phyloP scores from a whole-genome alignment of 1,140 invertebrate species.

The Pseudomyrmex concolor region DNA sequence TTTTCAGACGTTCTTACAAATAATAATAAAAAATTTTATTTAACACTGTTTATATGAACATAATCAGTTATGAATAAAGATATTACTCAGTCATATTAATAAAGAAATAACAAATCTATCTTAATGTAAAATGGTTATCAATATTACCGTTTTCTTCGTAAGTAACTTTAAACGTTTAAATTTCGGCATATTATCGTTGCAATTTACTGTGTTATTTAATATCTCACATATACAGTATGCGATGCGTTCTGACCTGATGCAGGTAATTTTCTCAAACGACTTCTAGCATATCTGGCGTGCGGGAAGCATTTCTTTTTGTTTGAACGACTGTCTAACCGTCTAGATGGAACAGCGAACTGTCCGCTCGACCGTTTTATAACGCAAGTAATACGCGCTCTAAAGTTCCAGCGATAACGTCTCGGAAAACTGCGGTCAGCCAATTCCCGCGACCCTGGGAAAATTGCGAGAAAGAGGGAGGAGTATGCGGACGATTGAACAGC shows the following conservation, averaged over 20 bases:
- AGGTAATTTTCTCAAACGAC: constrained; percentile 10
- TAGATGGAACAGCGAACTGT: constrained; percentile 46
- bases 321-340: constrained; percentile 39
- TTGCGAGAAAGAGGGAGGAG: background rate
- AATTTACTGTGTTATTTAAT: constrained; percentile 26
- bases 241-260: background rate
- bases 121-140: too few relatives aligned
- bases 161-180: too few relatives aligned
- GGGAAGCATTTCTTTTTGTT: constrained; percentile 42
- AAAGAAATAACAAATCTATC: background rate
- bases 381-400: constrained; percentile 46
- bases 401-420: constrained; percentile 46
- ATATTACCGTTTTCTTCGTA: background rate
- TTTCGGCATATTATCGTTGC: background rate
- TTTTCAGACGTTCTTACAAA: too few relatives aligned
- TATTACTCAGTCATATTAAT: background rate
- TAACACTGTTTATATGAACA: too few relatives aligned
- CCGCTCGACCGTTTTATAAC: constrained; percentile 35
- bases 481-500: background rate
- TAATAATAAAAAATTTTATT: too few relatives aligned
- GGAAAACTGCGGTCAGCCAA: constrained; percentile 55
- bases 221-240: background rate
- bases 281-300: background rate
- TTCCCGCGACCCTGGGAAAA: constrained; percentile 59
- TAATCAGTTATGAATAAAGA: too few relatives aligned